phyloP scores from a whole-genome alignment of 2,888 invertebrate species.

The Diarsia dahlii region DNA sequence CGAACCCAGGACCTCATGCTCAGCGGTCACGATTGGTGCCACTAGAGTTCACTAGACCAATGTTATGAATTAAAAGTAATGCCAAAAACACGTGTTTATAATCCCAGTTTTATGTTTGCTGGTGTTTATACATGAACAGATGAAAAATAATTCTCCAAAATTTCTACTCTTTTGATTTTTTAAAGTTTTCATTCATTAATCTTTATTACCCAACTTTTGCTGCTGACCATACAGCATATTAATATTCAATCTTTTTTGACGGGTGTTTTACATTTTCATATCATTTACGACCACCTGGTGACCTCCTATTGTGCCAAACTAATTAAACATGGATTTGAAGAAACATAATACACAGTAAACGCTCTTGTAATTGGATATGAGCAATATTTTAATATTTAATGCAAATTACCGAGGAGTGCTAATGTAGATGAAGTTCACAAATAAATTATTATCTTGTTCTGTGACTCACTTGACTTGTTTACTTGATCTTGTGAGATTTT shows the following conservation, averaged over 20 bases:
- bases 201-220: neutral
- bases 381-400: slow-evolving; percentile 53
- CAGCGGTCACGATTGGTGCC: too few species aligned
- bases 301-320: slow-evolving; percentile 29
- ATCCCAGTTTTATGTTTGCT: too few species aligned
- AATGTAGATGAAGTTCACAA: slow-evolving; percentile 29
- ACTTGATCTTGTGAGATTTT: slow-evolving; percentile 31
- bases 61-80: neutral
- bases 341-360: slow-evolving; percentile 53
- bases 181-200: neutral
- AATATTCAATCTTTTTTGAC: neutral
- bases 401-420: slow-evolving; percentile 57
- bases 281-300: slow-evolving; percentile 40
- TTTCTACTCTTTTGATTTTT: neutral
- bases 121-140: too few species aligned
- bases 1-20: too few species aligned
- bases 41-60: too few species aligned
- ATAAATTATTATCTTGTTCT: slow-evolving; percentile 53
- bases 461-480: slow-evolving; percentile 58
- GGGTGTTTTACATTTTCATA: neutral
- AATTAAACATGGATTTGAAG: slow-evolving; percentile 47
- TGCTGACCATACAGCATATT: neutral
- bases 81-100: too few species aligned
- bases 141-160: neutral
- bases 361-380: slow-evolving; percentile 56